These are phyloP conservation scores for Nomada fabriciana DNA, from an alignment of 2,888 invertebrate species.

Conservation along the genomic window DNA sequence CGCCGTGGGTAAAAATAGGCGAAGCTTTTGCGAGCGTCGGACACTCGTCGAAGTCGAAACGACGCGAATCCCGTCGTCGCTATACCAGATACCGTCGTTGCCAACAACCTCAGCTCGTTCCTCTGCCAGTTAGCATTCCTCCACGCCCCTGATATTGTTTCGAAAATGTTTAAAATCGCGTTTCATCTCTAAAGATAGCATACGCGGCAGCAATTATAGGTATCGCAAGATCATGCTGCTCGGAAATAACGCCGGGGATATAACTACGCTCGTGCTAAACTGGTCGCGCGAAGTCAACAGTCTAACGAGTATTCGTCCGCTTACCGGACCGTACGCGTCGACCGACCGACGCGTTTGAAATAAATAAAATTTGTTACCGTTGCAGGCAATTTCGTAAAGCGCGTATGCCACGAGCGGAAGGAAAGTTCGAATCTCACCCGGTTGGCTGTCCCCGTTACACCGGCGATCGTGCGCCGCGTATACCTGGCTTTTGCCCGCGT, in stretches of 20 bases:
- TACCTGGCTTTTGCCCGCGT: slow-evolving; percentile 42
- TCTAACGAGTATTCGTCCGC: background rate
- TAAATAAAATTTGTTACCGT: background rate
- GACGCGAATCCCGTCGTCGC: slow-evolving; percentile 33
- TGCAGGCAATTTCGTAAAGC: background rate
- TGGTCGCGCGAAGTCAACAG: slow-evolving; percentile 14
- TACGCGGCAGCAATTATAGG: slow-evolving; percentile 22
- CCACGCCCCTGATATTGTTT: slow-evolving; percentile 14
- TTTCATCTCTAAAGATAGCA: slow-evolving; percentile 50
- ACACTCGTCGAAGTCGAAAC: slow-evolving; percentile 56
- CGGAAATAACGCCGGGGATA: slow-evolving; percentile 23
- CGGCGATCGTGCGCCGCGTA: slow-evolving; percentile 38
- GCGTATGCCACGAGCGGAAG: background rate
- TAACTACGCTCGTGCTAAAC: background rate
- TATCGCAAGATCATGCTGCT: slow-evolving; percentile 1
- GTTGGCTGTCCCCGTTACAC: slow-evolving; percentile 55
- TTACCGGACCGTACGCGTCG: background rate
- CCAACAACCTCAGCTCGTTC: slow-evolving; percentile 14
- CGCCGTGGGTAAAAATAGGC: slow-evolving; percentile 58
- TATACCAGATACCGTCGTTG: slow-evolving; percentile 39
- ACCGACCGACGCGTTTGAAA: background rate
- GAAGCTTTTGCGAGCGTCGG: slow-evolving; percentile 64
- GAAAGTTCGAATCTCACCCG: slow-evolving; percentile 37
- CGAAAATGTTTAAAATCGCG: slow-evolving; percentile 20
- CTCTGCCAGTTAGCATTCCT: slow-evolving; percentile 8